Percentiles rank a stretch among this genome's conserved stretches.
Evolutionary conservation across 30 jellyfish, hydroid and myxozoan species (phyloP).

Genomic region (Hydractinia symbiolongicarpus): DNA sequence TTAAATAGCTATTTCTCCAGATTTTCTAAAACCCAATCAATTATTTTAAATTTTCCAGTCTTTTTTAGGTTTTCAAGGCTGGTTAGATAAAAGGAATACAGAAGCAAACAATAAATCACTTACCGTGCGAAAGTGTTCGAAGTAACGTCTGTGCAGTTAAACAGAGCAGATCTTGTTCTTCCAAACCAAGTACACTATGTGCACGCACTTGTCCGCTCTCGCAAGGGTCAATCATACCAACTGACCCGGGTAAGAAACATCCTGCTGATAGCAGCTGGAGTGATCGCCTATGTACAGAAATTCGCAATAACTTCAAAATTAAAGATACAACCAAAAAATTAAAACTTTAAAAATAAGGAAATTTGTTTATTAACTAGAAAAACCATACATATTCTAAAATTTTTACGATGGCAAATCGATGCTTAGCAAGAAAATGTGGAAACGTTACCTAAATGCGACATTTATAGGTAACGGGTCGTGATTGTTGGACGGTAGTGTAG

Average conservation of each 20-base stretch:
- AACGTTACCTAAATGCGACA: slow-evolving; percentile 69
- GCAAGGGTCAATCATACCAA: slow-evolving; percentile 90
- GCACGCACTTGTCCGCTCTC: slow-evolving; percentile 98
- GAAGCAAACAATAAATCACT: neutral
- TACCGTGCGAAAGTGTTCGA: slow-evolving; percentile 67
- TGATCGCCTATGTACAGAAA: slow-evolving; percentile 54
- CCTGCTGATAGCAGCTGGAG: slow-evolving; percentile 85
- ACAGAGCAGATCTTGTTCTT: slow-evolving; percentile 80
- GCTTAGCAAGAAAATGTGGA: neutral
- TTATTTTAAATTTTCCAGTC: too few species aligned
- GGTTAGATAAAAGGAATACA: neutral
- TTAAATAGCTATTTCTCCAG: neutral
- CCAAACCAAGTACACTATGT: slow-evolving; percentile 72
- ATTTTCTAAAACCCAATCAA: neutral
- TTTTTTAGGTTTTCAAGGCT: too few species aligned
- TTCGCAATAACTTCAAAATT: too few species aligned
- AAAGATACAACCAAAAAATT: too few species aligned
- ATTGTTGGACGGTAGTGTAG: slow-evolving; percentile 68
- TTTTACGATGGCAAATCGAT: too few species aligned
- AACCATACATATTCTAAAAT: too few species aligned
- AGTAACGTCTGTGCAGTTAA: slow-evolving; percentile 73
- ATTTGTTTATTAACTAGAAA: too few species aligned
- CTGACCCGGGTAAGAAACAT: slow-evolving; percentile 81
- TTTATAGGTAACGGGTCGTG: slow-evolving; percentile 72
- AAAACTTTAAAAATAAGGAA: too few species aligned